These are phyloP conservation scores for Engystomops pustulosus DNA, from an alignment of 2,113 vertebrate genomes.

Conservation along the genomic window DNA sequence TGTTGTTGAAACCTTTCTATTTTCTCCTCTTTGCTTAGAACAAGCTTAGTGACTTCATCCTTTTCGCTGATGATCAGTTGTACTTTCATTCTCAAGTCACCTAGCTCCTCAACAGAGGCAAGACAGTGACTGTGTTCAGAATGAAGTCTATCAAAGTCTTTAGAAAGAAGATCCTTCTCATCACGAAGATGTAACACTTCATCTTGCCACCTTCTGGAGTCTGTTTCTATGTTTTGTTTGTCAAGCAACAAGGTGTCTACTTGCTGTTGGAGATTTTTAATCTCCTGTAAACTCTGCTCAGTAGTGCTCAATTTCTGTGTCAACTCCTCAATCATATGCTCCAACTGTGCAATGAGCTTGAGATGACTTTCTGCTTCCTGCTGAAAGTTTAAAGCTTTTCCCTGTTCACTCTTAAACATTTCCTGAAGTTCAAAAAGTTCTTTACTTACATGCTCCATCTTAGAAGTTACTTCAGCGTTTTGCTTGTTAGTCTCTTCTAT, in stretches of 20 bases:
- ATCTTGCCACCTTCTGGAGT: conserved; percentile 64
- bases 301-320: conserved; percentile 69
- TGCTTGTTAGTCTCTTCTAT: conserved; percentile 69
- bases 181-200: conserved; percentile 71
- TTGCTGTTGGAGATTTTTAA: conserved; percentile 71
- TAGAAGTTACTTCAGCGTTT: conserved; percentile 67
- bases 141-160: conserved; percentile 64
- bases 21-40: conserved; percentile 68
- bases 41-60: conserved; percentile 65
- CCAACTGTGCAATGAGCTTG: conserved; percentile 70
- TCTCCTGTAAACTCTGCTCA: conserved; percentile 63
- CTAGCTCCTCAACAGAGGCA: conserved; percentile 64
- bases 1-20: conserved; percentile 67
- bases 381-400: conserved; percentile 67
- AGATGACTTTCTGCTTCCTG: conserved; percentile 68
- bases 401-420: conserved; percentile 66
- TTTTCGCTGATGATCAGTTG: conserved; percentile 66
- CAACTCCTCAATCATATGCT: conserved; percentile 73
- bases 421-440: conserved; percentile 71
- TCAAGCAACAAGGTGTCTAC: conserved; percentile 71
- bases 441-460: conserved; percentile 70
- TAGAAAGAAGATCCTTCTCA: conserved; percentile 67
- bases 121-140: conserved; percentile 66
- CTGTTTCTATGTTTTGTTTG: conserved; percentile 66
- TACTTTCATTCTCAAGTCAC: conserved; percentile 71